Evolutionary conservation across 1,140 invertebrate species (phyloP), one percentile per base, ranked within the genome.

Genomic region (Drosophila carrolli): DNA sequence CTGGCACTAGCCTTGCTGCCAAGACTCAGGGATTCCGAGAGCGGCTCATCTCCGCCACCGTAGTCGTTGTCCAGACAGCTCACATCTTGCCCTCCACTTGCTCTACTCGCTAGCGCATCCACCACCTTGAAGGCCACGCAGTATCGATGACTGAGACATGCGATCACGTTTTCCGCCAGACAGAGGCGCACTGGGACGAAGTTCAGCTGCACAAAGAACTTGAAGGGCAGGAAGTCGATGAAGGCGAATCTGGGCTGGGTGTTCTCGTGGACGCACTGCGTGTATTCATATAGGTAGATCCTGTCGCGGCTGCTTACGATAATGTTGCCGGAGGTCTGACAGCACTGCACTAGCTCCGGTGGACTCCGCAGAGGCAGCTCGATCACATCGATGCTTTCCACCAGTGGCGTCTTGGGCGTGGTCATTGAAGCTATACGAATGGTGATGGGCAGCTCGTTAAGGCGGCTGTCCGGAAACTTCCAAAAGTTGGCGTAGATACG

Each of bases 401-500:
- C 67, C 27, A 92, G 62, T 41, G 88, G 91, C 16, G 88, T 89
- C 56, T 92, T 92, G 13, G 91, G 91, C 44, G 91, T 92, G 16
- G 91, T 92, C 91, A 92, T 92, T 27, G 91, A 92, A 8, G 91
- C 91, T 43, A 92, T 92, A 0, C 91, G 73, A 67, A 92, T 92
- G 5, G 91, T 92, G 23, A 92, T 92, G 23, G 91, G 91, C 19
- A 91, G 54, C 48, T 92, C 91, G 47, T 86, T 90, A 0, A 92
- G 72, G 60, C 90, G 90, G 10, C 78, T 72, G 35, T 92, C 91
- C 1, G 91, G 71, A 50, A 92, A 92, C 66, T 92, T 92, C 81
- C 81, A 91, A 56, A 92, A 92, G 56, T 92, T 92, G 1, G 91
- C 88, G 70, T 92, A 92, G n/a, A 92, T 90, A 10, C 91, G 84